Percentiles rank a stretch among this genome's conserved stretches.
phyloP scores from a whole-genome alignment of 2,888 invertebrate species.

The Tanypteryx hageni region DNA sequence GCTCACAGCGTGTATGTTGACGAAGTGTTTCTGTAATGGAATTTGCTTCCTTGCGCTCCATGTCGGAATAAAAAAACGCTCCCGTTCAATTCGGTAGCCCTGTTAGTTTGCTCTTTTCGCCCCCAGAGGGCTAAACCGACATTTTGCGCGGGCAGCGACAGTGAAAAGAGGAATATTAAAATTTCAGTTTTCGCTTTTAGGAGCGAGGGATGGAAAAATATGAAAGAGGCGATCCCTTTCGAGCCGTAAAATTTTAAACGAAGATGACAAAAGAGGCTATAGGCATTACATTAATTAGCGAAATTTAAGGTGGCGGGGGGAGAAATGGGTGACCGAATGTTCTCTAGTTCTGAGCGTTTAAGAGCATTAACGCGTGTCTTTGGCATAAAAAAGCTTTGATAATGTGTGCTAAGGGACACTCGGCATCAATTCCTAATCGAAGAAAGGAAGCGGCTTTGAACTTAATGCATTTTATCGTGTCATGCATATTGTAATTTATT shows the following conservation, averaged over 20 bases:
- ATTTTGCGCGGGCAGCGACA: background rate
- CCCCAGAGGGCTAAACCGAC: background rate
- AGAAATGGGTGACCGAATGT: background rate
- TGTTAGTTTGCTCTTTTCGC: background rate
- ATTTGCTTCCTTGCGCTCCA: constrained; percentile 11
- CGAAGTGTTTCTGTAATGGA: background rate
- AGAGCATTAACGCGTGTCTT: background rate
- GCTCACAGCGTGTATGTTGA: background rate
- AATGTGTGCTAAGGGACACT: background rate
- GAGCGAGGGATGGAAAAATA: background rate
- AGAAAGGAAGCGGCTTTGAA: background rate
- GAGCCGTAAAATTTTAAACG: background rate
- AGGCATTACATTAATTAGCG: background rate
- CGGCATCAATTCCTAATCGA: background rate
- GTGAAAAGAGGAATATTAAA: constrained; percentile 22
- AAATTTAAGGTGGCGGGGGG: background rate
- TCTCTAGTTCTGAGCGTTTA: background rate
- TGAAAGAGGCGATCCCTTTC: background rate
- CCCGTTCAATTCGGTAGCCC: background rate
- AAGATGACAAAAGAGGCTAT: background rate
- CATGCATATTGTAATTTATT: too few species aligned
- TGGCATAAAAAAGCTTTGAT: background rate
- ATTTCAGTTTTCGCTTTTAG: background rate
- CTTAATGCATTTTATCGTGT: background rate
- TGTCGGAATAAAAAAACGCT: background rate